A percentile compares a stretch with the other conserved stretches of the same genome.
Conservation (phyloP, 2,113 vertebrate species). For the Zeus faber region DNA sequence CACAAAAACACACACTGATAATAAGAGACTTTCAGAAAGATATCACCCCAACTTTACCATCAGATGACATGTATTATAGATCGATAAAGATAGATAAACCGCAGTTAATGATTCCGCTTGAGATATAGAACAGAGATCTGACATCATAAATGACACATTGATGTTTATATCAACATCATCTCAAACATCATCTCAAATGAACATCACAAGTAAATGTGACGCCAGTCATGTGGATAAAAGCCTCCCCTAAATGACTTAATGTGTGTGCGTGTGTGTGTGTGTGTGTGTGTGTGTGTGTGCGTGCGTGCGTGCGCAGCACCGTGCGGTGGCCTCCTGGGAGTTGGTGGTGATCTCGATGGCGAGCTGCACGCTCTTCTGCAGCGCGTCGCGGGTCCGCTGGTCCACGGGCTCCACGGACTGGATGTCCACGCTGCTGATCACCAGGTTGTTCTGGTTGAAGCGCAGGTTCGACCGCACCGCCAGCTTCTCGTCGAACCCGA, state of each 20-base stretch:
- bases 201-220: too few species aligned
- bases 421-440: slow-evolving; percentile 89
- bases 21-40: background rate
- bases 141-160: too few species aligned
- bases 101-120: too few species aligned
- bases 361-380: slow-evolving; percentile 89
- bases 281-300: background rate
- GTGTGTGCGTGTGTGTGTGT: background rate
- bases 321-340: slow-evolving; percentile 87
- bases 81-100: background rate
- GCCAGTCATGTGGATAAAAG: too few species aligned
- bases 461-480: slow-evolving; percentile 64
- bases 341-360: slow-evolving; percentile 95
- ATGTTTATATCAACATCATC: too few species aligned
- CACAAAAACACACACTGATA: background rate
- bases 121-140: too few species aligned
- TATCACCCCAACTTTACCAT: background rate
- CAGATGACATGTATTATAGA: background rate
- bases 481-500: slow-evolving; percentile 82
- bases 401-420: slow-evolving; percentile 90
- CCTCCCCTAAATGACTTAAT: background rate
- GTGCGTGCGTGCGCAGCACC: slow-evolving; percentile 55
- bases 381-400: slow-evolving; percentile 84
- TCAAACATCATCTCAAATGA: too few species aligned
- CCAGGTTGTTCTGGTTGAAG: slow-evolving; percentile 82